Evolutionary conservation across 2,113 vertebrate species (phyloP).

Genomic region (Protobothrops flavoviridis): DNA sequence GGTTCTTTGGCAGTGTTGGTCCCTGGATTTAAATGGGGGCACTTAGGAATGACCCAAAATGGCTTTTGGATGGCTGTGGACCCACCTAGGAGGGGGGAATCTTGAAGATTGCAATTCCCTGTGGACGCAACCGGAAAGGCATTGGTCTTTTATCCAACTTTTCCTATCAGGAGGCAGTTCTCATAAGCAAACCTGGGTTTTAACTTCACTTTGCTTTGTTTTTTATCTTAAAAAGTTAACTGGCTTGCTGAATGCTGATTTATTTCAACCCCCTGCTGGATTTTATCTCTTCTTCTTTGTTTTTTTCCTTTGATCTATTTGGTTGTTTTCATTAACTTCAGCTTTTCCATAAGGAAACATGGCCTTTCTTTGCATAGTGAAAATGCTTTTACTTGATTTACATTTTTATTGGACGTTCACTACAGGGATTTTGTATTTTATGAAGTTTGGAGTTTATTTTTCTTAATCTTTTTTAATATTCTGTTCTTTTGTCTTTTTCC

Average conservation of each 20-base stretch:
- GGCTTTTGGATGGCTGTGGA: not conserved
- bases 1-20: not conserved
- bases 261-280: not conserved
- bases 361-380: not conserved
- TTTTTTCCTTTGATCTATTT: not conserved
- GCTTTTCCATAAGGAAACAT: not conserved
- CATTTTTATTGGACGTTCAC: not conserved
- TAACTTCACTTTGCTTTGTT: not conserved
- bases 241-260: not conserved
- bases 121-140: not conserved
- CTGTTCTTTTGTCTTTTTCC: not conserved
- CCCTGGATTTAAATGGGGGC: not conserved
- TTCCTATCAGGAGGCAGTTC: not conserved
- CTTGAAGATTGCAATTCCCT: not conserved
- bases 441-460: not conserved
- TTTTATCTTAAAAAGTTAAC: not conserved
- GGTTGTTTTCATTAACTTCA: not conserved
- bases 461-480: not conserved
- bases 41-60: not conserved
- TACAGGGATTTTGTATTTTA: not conserved
- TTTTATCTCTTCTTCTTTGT: not conserved
- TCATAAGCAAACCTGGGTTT: not conserved
- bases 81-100: not conserved
- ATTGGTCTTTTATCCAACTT: not conserved
- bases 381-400: not conserved